phyloP scores from a whole-genome alignment of 2,888 invertebrate species.

The Ariolimax columbianus region DNA sequence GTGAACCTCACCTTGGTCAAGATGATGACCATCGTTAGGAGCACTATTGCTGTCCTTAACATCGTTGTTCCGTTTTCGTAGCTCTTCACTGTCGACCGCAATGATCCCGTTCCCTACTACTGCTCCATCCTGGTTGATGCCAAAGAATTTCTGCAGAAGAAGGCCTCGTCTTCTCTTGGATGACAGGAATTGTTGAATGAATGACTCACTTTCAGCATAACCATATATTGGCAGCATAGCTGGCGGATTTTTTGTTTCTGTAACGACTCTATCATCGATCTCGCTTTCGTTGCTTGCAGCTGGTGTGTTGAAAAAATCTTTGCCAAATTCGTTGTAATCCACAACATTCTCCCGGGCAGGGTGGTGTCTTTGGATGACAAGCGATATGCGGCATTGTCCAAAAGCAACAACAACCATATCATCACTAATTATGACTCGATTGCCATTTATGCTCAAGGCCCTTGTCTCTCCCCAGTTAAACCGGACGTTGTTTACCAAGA shows the following conservation, averaged over 20 bases:
- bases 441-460: conserved; percentile 46
- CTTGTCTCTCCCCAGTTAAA: conserved; percentile 51
- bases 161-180: conserved; percentile 28
- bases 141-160: conserved; percentile 34
- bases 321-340: conserved; percentile 7
- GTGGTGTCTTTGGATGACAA: conserved; percentile 40
- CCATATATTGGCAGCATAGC: conserved; percentile 19
- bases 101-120: conserved; percentile 31
- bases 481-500: conserved; percentile 49
- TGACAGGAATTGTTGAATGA: conserved; percentile 25
- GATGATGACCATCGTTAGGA: neutral
- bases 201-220: neutral
- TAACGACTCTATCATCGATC: neutral
- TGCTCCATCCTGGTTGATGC: conserved; percentile 31
- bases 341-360: neutral
- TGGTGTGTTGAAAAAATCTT: neutral
- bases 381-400: conserved; percentile 51
- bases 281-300: neutral
- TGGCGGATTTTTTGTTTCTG: neutral
- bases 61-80: neutral
- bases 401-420: conserved; percentile 53
- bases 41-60: neutral
- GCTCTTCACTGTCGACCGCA: conserved; percentile 24
- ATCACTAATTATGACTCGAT: conserved; percentile 51
- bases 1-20: neutral